phyloP scores from a whole-genome alignment of 2,888 invertebrate species.

The Melinopterus prodromus region DNA sequence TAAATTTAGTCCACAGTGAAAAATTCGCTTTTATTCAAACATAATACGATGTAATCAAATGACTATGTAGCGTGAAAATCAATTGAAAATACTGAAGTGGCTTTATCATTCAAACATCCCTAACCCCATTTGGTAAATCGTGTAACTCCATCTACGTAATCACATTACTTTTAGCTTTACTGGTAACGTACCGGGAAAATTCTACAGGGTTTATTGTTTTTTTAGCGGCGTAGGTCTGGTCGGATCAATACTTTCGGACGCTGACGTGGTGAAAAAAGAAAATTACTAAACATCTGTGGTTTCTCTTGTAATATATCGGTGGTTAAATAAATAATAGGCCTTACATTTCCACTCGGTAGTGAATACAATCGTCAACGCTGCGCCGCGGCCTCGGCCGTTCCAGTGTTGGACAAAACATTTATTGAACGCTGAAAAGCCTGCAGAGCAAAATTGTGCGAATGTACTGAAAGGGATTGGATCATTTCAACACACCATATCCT shows the following conservation, averaged over 20 bases:
- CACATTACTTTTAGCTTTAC: neutral
- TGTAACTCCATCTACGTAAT: neutral
- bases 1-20: too few species aligned
- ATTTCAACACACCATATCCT: neutral
- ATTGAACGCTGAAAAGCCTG: neutral
- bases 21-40: too few species aligned
- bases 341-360: neutral
- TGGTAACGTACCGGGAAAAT: neutral
- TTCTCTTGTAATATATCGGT: neutral
- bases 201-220: neutral
- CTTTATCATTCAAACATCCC: too few species aligned
- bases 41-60: too few species aligned
- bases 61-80: too few species aligned
- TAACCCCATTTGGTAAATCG: too few species aligned
- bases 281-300: neutral
- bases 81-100: too few species aligned
- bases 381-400: neutral
- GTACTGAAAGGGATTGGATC: neutral
- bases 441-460: neutral
- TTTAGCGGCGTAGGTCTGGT: neutral
- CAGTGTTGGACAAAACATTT: neutral
- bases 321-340: neutral
- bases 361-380: neutral
- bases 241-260: neutral
- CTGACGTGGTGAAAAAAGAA: neutral